Percentiles rank a stretch among this genome's conserved stretches.
Evolutionary conservation across 2,797 vertebrate genomes (phyloP).

Genomic region (Hydrocynus forskahlii): DNA sequence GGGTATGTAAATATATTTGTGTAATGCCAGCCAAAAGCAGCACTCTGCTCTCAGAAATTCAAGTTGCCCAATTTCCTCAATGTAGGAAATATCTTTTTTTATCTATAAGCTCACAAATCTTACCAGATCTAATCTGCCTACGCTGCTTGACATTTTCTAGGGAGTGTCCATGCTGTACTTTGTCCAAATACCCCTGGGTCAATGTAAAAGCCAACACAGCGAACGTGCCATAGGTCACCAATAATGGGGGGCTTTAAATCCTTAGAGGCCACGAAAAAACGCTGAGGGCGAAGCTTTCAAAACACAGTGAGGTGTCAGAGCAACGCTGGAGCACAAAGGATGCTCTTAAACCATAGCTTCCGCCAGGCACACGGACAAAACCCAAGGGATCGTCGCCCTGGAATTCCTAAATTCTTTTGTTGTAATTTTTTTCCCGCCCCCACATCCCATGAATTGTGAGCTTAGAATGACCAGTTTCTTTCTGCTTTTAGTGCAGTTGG

Average conservation of each 20-base stretch:
- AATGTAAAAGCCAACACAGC: conserved; percentile 79
- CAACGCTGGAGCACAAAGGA: conserved; percentile 64
- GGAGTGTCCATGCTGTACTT: background rate
- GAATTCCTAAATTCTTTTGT: background rate
- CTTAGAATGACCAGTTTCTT: background rate
- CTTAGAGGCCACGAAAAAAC: conserved; percentile 62
- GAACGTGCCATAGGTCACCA: conserved; percentile 59
- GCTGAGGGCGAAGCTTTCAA: conserved; percentile 72
- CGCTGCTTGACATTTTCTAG: background rate
- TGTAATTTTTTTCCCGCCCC: background rate
- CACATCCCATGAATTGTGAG: background rate
- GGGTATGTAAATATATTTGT: background rate
- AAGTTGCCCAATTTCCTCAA: too few species aligned
- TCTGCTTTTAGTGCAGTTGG: too few species aligned
- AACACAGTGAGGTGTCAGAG: conserved; percentile 63
- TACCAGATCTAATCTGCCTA: background rate
- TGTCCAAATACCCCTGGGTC: conserved; percentile 45
- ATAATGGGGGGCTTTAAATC: conserved; percentile 76
- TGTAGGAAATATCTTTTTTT: too few species aligned
- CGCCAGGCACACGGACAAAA: conserved; percentile 53
- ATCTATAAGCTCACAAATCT: too few species aligned
- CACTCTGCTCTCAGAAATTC: too few species aligned
- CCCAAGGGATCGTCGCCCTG: conserved; percentile 51
- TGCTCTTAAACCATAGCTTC: conserved; percentile 67
- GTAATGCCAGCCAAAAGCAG: background rate